Conservation (phyloP, 2,797 vertebrate species). For the Melanotaenia boesemani region DNA sequence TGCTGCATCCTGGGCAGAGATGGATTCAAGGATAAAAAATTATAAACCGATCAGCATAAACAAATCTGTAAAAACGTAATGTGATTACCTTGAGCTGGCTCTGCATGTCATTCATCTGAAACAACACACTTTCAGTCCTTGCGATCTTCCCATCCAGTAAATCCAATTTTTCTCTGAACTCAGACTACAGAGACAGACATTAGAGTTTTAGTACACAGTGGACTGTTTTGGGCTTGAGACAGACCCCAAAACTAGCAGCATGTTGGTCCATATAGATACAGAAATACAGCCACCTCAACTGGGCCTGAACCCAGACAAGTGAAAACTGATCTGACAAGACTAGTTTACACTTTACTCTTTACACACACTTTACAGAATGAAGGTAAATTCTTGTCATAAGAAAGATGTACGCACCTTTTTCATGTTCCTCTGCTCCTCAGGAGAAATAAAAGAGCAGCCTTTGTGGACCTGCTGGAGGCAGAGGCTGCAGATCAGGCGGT, state of each 20-base stretch:
- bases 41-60: neutral
- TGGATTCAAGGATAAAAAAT: neutral
- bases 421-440: slow-evolving; percentile 78
- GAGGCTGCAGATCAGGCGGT: slow-evolving; percentile 85
- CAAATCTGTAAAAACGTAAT: neutral
- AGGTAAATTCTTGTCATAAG: no score
- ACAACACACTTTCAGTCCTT: slow-evolving; percentile 71
- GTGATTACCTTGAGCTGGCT: slow-evolving; percentile 75
- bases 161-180: slow-evolving; percentile 78
- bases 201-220: neutral
- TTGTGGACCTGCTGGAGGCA: slow-evolving; percentile 88
- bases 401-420: slow-evolving; percentile 81
- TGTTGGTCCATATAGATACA: neutral
- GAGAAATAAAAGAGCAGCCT: slow-evolving; percentile 76
- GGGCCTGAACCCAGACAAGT: no score
- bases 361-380: no score
- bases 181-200: slow-evolving; percentile 57
- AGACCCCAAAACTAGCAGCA: neutral
- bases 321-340: no score
- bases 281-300: no score
- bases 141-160: slow-evolving; percentile 80
- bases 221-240: neutral
- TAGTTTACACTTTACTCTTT: no score
- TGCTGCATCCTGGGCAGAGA: slow-evolving; percentile 75
- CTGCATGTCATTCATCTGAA: slow-evolving; percentile 76